Base-by-base conservation (phyloP, 2,113 vertebrate genomes). In the Ophthalmolycus amberensis region DNA sequence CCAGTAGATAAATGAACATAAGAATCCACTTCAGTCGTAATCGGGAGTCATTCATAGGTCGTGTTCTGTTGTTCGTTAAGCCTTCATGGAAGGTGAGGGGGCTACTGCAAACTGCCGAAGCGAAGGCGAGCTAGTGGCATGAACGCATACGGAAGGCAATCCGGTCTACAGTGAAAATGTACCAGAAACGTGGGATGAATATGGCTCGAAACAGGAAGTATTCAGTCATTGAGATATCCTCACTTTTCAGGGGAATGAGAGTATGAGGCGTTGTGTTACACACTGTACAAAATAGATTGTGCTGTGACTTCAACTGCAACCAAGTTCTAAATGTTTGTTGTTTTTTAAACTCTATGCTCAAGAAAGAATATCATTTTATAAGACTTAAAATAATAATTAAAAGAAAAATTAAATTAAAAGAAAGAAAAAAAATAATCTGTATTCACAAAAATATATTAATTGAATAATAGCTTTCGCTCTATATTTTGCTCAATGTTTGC, bases 21-120 rank as follows among this genome's bases (percentile, higher is more conserved):
- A 87, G 81, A 91, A 88, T 71, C 75, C 88, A 88, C 77, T 85
- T 75, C 80, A 87, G 84, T 85, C 82, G 82, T 56, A 83, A 80
- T 88, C 64, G 79, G 84, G 80, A 83, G 82, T 81, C 40, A 69
- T 77, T 84, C 40, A 75, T 85, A 93, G 94, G 93, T 93, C 94
- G 91, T 93, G 54, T 87, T 93, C 77, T 85, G 90, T 92, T 93
- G 87, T 86, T 89, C 48, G 25, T 73, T 87, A 72, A 79, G 89
- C 95, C 95, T 95, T 95, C 95, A 95, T 93, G 91, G 95, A 95
- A 95, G 95, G 95, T 92, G 91, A 94, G 86, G 82, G 83, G 71
- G 83, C 74, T 81, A 89, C 92, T 91, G 90, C 88, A 90, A 90
- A 88, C 80, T 82, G 89, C 91, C 44, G 3, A 85, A 89, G 85